A percentile compares a stretch with the other conserved stretches of the same genome.
phyloP scores from a whole-genome alignment of 2,113 vertebrate species.

The Alexandromys fortis region DNA sequence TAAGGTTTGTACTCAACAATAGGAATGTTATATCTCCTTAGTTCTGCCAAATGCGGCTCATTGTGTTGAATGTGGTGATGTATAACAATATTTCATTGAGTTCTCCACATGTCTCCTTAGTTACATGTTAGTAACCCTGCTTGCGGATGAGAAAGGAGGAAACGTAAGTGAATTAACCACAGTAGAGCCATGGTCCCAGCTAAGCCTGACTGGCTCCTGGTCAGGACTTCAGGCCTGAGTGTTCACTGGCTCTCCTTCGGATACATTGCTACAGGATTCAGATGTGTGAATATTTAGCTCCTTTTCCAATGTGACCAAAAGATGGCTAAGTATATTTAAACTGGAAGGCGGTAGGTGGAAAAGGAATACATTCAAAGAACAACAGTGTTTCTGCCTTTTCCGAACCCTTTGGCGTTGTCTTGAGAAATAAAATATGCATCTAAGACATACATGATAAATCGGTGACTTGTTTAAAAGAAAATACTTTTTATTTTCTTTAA shows the following conservation, averaged over 20 bases:
- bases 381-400: not conserved
- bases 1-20: not conserved
- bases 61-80: not conserved
- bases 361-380: not conserved
- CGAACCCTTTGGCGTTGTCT: not conserved
- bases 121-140: not conserved
- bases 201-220: not conserved
- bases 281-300: not conserved
- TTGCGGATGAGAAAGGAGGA: conserved; percentile 19
- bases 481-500: conserved; percentile 55
- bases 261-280: not conserved
- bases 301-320: not conserved
- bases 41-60: not conserved
- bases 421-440: conserved; percentile 46
- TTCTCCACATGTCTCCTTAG: not conserved
- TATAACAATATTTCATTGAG: not conserved
- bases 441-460: conserved; percentile 53
- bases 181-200: not conserved
- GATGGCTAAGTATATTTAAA: not conserved
- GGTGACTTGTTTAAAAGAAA: conserved; percentile 58
- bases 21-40: not conserved
- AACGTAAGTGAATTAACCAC: not conserved
- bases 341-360: not conserved
- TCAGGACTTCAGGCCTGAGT: accelerated
- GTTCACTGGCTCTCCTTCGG: not conserved